A percentile compares a stretch with the other conserved stretches of the same genome.
Conservation (phyloP, 30 jellyfish, hydroid and myxozoan genomes). For the Rhopilema esculentum region DNA sequence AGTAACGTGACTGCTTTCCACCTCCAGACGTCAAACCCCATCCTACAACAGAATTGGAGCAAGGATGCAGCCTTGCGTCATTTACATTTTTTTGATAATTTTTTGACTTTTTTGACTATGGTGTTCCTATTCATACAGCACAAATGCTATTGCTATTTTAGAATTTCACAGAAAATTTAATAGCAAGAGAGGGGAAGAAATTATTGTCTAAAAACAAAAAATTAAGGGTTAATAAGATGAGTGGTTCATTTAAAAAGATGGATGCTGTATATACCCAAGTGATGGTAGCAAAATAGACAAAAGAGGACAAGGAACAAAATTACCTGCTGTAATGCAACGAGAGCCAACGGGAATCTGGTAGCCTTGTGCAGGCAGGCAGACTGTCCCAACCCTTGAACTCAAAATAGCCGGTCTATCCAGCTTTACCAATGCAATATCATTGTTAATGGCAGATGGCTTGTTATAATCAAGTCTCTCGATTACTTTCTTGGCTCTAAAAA, state of each 20-base stretch:
- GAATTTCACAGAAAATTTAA: no score
- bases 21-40: conserved; percentile 60
- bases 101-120: no score
- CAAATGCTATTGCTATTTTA: no score
- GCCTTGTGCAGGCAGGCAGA: conserved; percentile 36
- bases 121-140: no score
- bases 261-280: no score
- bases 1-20: conserved; percentile 34
- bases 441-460: conserved; percentile 15
- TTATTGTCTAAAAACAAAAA: no score
- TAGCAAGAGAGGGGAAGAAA: no score
- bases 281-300: no score
- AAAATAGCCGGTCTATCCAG: conserved; percentile 53
- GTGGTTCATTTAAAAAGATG: no score
- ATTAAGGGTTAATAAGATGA: no score
- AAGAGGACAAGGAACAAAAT: neutral
- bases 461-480: conserved; percentile 19
- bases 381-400: conserved; percentile 38
- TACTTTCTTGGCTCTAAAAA: conserved; percentile 30
- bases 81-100: neutral
- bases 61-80: neutral
- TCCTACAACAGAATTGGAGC: conserved; percentile 3
- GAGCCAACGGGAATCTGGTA: conserved; percentile 34
- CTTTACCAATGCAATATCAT: conserved; percentile 54
- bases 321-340: conserved; percentile 39